Evolutionary conservation across 1,140 invertebrate species (phyloP).

Genomic region (Daktulosphaira vitifoliae): DNA sequence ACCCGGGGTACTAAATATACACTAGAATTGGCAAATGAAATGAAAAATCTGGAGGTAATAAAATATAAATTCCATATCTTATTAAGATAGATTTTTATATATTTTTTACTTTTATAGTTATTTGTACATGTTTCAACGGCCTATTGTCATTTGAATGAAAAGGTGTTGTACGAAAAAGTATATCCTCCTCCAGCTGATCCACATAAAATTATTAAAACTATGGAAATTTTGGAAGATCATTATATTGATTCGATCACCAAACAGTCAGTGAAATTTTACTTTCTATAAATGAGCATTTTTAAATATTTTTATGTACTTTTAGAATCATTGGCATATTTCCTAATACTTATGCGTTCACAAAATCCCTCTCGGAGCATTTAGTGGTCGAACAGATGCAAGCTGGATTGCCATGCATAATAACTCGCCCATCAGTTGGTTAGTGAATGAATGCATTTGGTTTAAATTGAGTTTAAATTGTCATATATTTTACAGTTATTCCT

Average conservation of each 20-base stretch:
- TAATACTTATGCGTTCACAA: constrained; percentile 88
- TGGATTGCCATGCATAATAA: constrained; percentile 71
- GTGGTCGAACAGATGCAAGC: constrained; percentile 60
- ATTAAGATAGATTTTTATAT: no score
- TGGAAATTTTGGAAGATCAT: constrained; percentile 79
- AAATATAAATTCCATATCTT: no score
- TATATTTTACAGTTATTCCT: constrained; percentile 60
- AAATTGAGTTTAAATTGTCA: no score
- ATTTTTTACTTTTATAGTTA: constrained; percentile 40
- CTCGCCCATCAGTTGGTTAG: constrained; percentile 81
- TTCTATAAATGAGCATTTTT: no score
- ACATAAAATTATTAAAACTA: constrained; percentile 74
- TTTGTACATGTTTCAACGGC: constrained; percentile 56
- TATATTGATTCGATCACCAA: constrained; percentile 62
- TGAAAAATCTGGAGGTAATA: constrained; percentile 61
- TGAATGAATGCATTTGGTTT: no score
- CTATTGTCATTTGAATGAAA: constrained; percentile 54
- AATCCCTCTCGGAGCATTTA: constrained; percentile 73
- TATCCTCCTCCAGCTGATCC: constrained; percentile 84
- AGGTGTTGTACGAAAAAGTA: constrained; percentile 57
- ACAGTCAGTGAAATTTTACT: constrained; percentile 47
- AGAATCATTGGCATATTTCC: constrained; percentile 71
- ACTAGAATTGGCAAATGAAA: constrained; percentile 62
- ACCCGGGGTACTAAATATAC: constrained; percentile 64
- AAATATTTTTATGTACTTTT: no score